Evolutionary conservation across 37 sponge, comb jelly and placozoan species (phyloP), one percentile per base, ranked within the genome.

Genomic region (Crambe crambe): DNA sequence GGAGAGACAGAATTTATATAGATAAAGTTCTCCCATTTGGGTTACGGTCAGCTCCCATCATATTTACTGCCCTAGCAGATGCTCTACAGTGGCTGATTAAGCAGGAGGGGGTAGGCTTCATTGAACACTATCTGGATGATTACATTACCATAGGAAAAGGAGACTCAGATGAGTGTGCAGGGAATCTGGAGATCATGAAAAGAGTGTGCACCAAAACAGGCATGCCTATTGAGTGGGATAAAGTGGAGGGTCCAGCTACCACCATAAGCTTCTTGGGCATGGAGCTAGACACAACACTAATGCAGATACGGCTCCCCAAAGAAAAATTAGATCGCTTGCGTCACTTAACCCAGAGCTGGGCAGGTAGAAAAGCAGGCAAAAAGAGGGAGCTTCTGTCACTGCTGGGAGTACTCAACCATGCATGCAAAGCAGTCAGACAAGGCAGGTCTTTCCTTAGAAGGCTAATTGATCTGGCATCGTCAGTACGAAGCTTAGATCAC

Each of bases 61-160:
- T 82, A 3, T 82, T 73, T 36, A 72, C 35, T 10, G 75, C 68
- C 1, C 25, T 82, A 22, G 83, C 83, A 44, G 75, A 82, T 47
- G 75, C 56, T 22, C 17, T 82, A 40, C 32, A n/a, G 10, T 82
- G 83, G 83, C 43, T 62, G 15, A 37, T 73, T 37, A 21, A 34
- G n/a, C 31, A 42, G 36, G 2, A 42, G 26, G 83, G 83, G 47
- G 36, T 74, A 9, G 2, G 23, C 20, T 23, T 5, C 23, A 21
- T 54, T n/a, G n/a, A 68, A 17, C 81, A 80, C 63, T 80, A 80
- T 17, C 39, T 80, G 58, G 81, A 80, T 29, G 72, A 80, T 29
- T 80, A 42, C 63, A 34, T 80, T 8, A 37, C 70, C 4, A 12
- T 80, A 42, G 72, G 54, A 25, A 17, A 40, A 2, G 62, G 72